Evolutionary conservation across 2,113 vertebrate genomes (phyloP).

Genomic region (Labeo catla): DNA sequence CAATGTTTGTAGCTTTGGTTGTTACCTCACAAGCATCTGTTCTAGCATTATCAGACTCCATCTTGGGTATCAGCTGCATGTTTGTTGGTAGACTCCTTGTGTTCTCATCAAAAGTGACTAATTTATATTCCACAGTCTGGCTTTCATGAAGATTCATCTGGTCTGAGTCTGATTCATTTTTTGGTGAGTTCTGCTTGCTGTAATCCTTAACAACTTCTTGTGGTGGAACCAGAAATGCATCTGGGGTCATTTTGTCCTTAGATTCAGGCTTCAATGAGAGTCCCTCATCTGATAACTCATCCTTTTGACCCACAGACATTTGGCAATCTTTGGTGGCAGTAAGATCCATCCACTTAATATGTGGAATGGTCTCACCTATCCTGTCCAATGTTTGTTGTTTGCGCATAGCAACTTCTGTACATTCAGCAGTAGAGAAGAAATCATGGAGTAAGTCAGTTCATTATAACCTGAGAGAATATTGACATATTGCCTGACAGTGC

Average conservation of each 20-base stretch:
- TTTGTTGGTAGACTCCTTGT: constrained; percentile 14
- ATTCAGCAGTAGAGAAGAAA: constrained; percentile 16
- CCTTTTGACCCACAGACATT: constrained; percentile 32
- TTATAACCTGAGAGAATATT: constrained; percentile 50
- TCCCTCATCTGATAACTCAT: constrained; percentile 10
- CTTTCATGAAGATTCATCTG: constrained; percentile 2
- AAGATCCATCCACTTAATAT: constrained; percentile 35
- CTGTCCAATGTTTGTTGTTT: constrained; percentile 24
- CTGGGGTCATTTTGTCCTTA: constrained; percentile 36
- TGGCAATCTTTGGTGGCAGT: constrained; percentile 23
- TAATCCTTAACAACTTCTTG: constrained; percentile 11
- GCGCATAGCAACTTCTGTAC: constrained; percentile 41
- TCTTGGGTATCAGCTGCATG: constrained; percentile 24
- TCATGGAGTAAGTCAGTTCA: constrained; percentile 29
- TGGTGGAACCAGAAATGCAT: constrained; percentile 23
- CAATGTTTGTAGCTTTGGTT: constrained; percentile 53
- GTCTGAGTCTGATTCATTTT: constrained; percentile 24
- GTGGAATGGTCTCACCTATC: constrained; percentile 35
- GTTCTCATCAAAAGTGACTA: constrained; percentile 22
- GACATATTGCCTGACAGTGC: constrained; percentile 31
- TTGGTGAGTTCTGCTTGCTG: constrained; percentile 13
- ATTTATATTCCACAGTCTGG: constrained; percentile 25
- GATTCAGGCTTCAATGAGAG: constrained; percentile 33
- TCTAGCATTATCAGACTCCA: constrained; percentile 21
- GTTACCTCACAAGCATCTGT: constrained; percentile 31